Evolutionary conservation across 2,797 vertebrate species (phyloP).

Genomic region (Mus spretus): DNA sequence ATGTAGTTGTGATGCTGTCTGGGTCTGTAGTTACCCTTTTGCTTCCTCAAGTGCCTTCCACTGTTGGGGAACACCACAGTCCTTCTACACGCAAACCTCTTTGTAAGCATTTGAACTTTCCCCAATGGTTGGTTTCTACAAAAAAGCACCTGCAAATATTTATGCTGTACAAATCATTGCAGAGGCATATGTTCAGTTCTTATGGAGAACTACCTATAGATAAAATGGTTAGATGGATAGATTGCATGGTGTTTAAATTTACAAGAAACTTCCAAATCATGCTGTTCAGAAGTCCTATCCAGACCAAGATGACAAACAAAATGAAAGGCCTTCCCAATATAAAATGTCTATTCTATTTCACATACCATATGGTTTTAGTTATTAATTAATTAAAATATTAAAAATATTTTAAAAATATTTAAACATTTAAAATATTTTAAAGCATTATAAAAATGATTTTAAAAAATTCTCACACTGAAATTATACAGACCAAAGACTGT

Average conservation of each 20-base stretch:
- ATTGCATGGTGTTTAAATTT: too few relatives aligned
- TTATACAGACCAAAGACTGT: not conserved
- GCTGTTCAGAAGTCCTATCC: not conserved
- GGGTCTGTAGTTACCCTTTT: not conserved
- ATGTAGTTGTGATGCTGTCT: not conserved
- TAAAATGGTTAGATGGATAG: not conserved
- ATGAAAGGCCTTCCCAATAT: not conserved
- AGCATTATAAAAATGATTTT: not conserved
- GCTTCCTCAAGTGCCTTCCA: not conserved
- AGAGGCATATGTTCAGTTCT: not conserved
- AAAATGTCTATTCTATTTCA: not conserved
- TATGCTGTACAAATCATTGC: not conserved
- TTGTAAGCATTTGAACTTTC: not conserved
- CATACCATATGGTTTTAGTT: not conserved
- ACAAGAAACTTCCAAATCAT: not conserved
- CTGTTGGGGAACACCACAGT: too few relatives aligned
- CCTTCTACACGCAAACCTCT: not conserved
- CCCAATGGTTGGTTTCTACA: not conserved
- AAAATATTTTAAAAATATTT: not conserved
- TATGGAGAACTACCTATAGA: not conserved
- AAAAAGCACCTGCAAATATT: not conserved
- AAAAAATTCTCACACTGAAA: not conserved
- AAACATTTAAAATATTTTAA: not conserved
- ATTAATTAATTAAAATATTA: not conserved
- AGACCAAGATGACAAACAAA: not conserved